Evolutionary conservation across 2,797 vertebrate genomes (phyloP), one percentile per base, ranked within the genome.

Genomic region (Muscicapa striata): DNA sequence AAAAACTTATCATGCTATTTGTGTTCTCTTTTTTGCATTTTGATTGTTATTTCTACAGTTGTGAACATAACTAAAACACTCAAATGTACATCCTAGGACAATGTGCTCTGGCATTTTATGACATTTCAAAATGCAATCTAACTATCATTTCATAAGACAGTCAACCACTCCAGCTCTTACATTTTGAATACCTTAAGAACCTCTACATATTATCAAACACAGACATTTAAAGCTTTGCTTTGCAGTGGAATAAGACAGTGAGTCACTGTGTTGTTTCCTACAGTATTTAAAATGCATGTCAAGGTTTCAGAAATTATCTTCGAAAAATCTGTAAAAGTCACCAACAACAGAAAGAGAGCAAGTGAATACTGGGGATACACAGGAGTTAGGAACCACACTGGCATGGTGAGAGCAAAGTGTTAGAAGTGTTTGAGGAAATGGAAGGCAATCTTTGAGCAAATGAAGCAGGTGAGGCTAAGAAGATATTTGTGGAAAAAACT

Each of bases 71-170:
- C 29, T 78, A 85, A 86, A 93, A n/a, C 32, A 43, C 20, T 55
- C 4, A 89, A 76, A 67, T 22, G 6, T 36, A 74, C 14, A 19
- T 40, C 73, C 49, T 64, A 89, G 45, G 62, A 63, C 52, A 82
- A 57, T 4, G 24, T 90, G 41, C 30, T 80, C 54, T 45, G 46
- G 52, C 40, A 89, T 62, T 67, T 91, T 48, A 68, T 40, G n/a
- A 84, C 64, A 91, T 82, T 94, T 90, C 49, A 62, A 91, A 94
- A 72, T 54, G 43, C 45, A 93, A 29, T 58, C 43, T 68, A 76
- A 43, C 24, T 78, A 43, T 26, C 79, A n/a, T 61, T 90, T 86
- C 24, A 34, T 68, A 62, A 77, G 61, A 51, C 18, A 80, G 18
- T 80, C 58, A 64, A 26, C 80, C n/a, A 66, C 2, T 1, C 13